A percentile compares a stretch with the other conserved stretches of the same genome.
Evolutionary conservation across 2,113 vertebrate species (phyloP).

Genomic region (Sakesphorus luctuosus): DNA sequence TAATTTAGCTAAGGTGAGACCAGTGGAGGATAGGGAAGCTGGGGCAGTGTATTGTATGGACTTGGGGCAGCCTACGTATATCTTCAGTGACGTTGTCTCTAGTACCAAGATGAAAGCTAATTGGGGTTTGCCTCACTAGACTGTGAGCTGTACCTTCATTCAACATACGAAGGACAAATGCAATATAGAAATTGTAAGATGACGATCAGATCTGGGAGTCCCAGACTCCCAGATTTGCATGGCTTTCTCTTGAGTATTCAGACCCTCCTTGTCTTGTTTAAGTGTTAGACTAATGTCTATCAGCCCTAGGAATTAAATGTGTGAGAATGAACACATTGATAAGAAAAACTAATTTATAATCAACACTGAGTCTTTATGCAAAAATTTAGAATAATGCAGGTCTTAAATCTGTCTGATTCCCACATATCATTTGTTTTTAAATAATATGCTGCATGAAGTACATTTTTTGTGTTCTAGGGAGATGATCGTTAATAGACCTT

Average conservation of each 20-base stretch:
- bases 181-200: not conserved
- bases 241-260: conserved; percentile 45
- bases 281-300: conserved; percentile 69
- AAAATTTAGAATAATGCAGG: conserved; percentile 64
- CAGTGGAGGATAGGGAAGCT: not conserved
- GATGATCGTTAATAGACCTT: conserved; percentile 36
- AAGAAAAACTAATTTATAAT: conserved; percentile 68
- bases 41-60: not conserved
- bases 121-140: not conserved
- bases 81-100: not conserved
- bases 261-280: conserved; percentile 51
- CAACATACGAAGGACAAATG: not conserved
- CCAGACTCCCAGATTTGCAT: conserved; percentile 27
- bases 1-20: not conserved
- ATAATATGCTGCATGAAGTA: conserved; percentile 31
- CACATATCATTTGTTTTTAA: conserved; percentile 60
- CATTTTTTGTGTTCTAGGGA: conserved; percentile 25
- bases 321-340: conserved; percentile 66
- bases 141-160: not conserved
- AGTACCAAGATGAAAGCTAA: not conserved
- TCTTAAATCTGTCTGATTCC: conserved; percentile 59
- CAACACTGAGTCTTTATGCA: conserved; percentile 57
- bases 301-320: conserved; percentile 63
- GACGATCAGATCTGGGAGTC: not conserved
- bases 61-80: not conserved